Evolutionary conservation across 2,888 invertebrate species (phyloP), one percentile per base, ranked within the genome.

Genomic region (Digitonthophagus gazella): DNA sequence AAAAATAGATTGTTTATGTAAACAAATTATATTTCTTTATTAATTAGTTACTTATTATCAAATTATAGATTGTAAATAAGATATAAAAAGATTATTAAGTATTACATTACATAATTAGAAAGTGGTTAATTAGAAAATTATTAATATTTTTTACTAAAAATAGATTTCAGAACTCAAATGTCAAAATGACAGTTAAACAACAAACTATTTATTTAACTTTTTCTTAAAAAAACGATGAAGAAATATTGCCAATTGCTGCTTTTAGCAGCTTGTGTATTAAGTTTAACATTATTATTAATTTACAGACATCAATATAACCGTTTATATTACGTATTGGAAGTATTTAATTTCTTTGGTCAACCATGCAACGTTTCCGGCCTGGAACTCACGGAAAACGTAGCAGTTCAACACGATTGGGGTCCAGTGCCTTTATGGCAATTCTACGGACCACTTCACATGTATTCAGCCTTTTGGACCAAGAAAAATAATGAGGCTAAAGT

Each of bases 251-350:
- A 93, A 81, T 85, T 93, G 63, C 83, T 90, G 66, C 85, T 95
- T 66, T 83, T 93, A 66, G 82, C 93, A 14, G 85, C 91, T 66
- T 92, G 93, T 67, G 82, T 89, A 72, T 80, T 92, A 44, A 94
- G 94, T 80, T 84, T 95, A 44, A 84, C 90, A 14, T 87, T 92
- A 11, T 85, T 95, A 72, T 84, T 95, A 16, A 88, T 95, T 78
- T 95, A 95, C 80, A 89, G 93, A 71, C 93, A 93, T 76, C 94
- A 95, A 81, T 95, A 95, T 78, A 92, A 93, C 79, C 89, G 91
- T 58, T 83, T 95, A 0, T 88, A 93, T 73, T 93, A 93, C 82
- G 93, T 95, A 0, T 81, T 95, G 11, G 92, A 93, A 83, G 94
- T 94, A 5, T 87, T 95, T 3, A 93, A 94, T 80, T 93, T 94